Percentiles rank a stretch among this genome's conserved stretches.
Evolutionary conservation across 2,113 vertebrate genomes (phyloP).

Genomic region (Nerophis lumbriciformis): DNA sequence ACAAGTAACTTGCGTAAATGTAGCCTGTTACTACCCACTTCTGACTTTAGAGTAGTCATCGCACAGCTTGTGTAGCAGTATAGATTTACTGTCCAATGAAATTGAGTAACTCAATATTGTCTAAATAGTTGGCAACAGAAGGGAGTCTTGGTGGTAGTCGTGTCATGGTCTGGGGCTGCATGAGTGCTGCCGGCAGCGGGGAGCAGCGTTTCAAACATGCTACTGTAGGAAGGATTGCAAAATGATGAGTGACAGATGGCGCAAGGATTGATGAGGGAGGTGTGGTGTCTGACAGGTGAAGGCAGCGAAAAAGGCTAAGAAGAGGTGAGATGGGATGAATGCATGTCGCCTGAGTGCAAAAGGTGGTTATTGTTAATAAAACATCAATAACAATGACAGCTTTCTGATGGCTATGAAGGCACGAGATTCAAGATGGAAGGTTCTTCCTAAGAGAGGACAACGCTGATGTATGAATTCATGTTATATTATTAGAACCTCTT

Average conservation of each 20-base stretch:
- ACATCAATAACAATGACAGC: slow-evolving; percentile 14
- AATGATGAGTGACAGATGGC: slow-evolving; percentile 33
- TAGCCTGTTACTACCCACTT: too few relatives aligned
- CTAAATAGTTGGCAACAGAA: too few relatives aligned
- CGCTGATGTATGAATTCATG: slow-evolving; percentile 40
- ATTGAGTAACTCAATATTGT: too few relatives aligned
- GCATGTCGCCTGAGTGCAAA: slow-evolving; percentile 5
- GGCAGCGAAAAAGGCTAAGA: slow-evolving; percentile 31
- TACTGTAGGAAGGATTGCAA: slow-evolving; percentile 4
- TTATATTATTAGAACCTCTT: slow-evolving; percentile 48
- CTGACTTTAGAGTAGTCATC: too few relatives aligned
- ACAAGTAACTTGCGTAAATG: too few relatives aligned
- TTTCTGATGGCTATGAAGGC: slow-evolving; percentile 15
- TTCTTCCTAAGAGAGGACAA: slow-evolving; percentile 28
- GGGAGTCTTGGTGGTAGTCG: too few relatives aligned
- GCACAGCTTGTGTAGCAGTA: too few relatives aligned
- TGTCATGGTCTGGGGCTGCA: too few relatives aligned
- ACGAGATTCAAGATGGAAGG: slow-evolving; percentile 34
- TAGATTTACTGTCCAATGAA: too few relatives aligned
- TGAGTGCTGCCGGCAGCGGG: too few relatives aligned
- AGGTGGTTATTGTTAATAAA: slow-evolving; percentile 39
- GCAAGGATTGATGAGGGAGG: slow-evolving; percentile 31
- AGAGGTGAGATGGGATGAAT: slow-evolving; percentile 46
- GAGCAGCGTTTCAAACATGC: too few relatives aligned
- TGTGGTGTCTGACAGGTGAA: slow-evolving; percentile 23